Evolutionary conservation across 2,797 vertebrate genomes (phyloP).

Genomic region (Buphagus erythrorhynchus): DNA sequence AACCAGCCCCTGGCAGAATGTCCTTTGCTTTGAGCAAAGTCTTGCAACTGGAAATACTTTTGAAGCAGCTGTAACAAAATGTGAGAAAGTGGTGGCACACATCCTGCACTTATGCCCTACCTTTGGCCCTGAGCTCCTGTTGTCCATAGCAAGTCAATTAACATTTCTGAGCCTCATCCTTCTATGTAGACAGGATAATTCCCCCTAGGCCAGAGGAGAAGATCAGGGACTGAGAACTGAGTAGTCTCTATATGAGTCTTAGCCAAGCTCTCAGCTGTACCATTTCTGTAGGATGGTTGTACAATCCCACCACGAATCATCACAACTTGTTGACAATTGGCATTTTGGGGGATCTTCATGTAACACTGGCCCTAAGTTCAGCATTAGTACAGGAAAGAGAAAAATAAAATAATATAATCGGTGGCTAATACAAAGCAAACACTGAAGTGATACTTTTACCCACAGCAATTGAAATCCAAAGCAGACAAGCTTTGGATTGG

Average conservation of each 20-base stretch:
- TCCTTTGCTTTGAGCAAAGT: background rate
- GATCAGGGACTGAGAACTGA: background rate
- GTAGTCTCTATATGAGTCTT: fast-evolving
- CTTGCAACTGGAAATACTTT: background rate
- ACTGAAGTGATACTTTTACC: background rate
- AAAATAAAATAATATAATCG: background rate
- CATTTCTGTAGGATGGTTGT: background rate
- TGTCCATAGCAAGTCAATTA: background rate
- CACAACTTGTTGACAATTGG: background rate
- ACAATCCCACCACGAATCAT: background rate
- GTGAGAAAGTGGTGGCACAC: fast-evolving
- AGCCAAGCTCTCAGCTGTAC: background rate
- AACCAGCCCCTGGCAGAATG: background rate
- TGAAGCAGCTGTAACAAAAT: background rate
- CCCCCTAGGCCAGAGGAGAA: background rate
- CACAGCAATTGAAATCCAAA: background rate
- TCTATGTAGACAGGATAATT: background rate
- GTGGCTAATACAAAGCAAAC: background rate
- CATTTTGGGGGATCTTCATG: background rate
- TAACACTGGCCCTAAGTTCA: background rate
- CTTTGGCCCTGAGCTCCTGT: background rate
- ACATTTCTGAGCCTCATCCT: fast-evolving
- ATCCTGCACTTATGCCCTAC: fast-evolving
- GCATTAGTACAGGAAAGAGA: background rate
- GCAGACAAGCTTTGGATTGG: background rate